Percentiles rank a stretch among this genome's conserved stretches.
phyloP scores from a whole-genome alignment of 2,888 invertebrate genomes.

The Tipula lateralis region DNA sequence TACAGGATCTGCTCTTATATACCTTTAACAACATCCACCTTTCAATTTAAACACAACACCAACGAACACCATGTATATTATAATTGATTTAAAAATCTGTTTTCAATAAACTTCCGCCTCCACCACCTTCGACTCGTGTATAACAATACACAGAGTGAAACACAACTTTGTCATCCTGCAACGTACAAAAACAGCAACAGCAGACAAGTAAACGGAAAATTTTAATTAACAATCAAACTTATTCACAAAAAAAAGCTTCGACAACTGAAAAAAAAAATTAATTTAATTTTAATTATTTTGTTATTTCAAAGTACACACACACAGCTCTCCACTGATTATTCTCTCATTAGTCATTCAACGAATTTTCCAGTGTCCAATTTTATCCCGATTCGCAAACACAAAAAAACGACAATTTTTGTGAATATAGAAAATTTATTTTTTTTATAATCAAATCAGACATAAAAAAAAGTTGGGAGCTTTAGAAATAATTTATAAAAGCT shows the following conservation, averaged over 20 bases:
- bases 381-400: background rate
- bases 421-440: background rate
- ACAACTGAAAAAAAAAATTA: background rate
- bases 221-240: background rate
- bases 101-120: background rate
- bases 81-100: background rate
- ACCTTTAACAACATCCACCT: background rate
- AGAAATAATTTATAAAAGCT: background rate
- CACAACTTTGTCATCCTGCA: background rate
- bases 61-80: background rate
- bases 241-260: background rate
- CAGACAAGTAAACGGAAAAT: background rate
- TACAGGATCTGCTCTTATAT: background rate
- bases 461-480: background rate
- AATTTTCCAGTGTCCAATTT: background rate
- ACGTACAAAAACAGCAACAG: background rate
- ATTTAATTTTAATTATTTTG: slow-evolving; percentile 11
- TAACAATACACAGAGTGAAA: background rate
- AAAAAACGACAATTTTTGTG: background rate
- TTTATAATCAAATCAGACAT: background rate
- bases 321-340: background rate
- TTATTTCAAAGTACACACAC: background rate
- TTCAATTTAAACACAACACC: background rate
- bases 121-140: background rate
- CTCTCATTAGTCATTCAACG: slow-evolving; percentile 5